Evolutionary conservation across 23 tunicate species (phyloP).

Genomic region (Corella eumyota): DNA sequence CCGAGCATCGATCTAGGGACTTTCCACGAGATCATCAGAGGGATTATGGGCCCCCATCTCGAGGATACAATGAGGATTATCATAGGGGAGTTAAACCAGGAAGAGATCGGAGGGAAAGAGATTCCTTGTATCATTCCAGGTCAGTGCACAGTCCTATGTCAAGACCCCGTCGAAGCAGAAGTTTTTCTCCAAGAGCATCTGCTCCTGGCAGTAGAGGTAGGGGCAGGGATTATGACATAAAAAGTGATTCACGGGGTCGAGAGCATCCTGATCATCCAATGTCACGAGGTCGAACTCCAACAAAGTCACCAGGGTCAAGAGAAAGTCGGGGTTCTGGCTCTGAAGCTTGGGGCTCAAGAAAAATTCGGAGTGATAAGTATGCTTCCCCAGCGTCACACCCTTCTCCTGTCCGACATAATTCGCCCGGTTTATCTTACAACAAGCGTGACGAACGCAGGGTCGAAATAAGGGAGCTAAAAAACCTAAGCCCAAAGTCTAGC

Average conservation of each 20-base stretch:
- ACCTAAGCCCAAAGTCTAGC: slow-evolving; percentile 28
- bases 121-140: slow-evolving; percentile 23
- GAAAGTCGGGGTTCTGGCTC: slow-evolving; percentile 16
- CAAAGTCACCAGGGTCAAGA: slow-evolving; percentile 23
- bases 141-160: slow-evolving; percentile 20
- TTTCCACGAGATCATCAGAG: slow-evolving; percentile 31
- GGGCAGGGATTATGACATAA: slow-evolving; percentile 24
- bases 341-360: slow-evolving; percentile 11
- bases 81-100: slow-evolving; percentile 37
- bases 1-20: slow-evolving; percentile 23
- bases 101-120: slow-evolving; percentile 24
- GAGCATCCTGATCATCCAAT: slow-evolving; percentile 19
- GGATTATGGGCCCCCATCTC: slow-evolving; percentile 20
- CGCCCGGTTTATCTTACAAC: slow-evolving; percentile 3
- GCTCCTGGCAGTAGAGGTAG: slow-evolving; percentile 17
- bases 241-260: slow-evolving; percentile 14
- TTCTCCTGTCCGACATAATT: not conserved
- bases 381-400: slow-evolving; percentile 3
- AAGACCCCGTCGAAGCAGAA: slow-evolving; percentile 50
- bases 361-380: slow-evolving; percentile 22
- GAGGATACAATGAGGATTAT: slow-evolving; percentile 43
- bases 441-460: slow-evolving; percentile 26
- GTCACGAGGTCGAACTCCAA: slow-evolving; percentile 28
- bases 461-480: slow-evolving; percentile 22
- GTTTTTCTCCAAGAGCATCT: slow-evolving; percentile 47